Conservation (phyloP, 2,797 vertebrate genomes). For the Alosa sapidissima region DNA sequence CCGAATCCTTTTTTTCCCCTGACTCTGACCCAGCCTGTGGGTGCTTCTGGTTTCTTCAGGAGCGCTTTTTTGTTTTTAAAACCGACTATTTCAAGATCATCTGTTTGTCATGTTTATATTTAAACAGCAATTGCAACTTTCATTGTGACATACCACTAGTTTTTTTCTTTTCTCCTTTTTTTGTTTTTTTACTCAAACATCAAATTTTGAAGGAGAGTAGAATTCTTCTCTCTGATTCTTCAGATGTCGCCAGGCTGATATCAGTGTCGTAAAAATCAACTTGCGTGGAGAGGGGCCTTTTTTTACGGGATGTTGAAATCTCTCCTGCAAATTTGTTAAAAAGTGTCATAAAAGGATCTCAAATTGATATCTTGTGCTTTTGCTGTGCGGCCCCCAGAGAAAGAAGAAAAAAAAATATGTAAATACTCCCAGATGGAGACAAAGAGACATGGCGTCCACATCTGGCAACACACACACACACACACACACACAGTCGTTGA, state of each 20-base stretch:
- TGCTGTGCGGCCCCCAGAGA: slow-evolving; percentile 52
- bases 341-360: slow-evolving; percentile 69
- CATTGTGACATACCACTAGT: background rate
- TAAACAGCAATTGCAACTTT: background rate
- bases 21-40: background rate
- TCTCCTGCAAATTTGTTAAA: slow-evolving; percentile 63
- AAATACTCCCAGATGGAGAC: slow-evolving; percentile 65
- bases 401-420: slow-evolving; percentile 44
- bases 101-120: background rate
- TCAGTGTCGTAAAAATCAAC: background rate
- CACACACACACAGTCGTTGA: slow-evolving; percentile 52
- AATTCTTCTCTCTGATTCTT: background rate
- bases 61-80: background rate
- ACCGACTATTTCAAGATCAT: background rate
- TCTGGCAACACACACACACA: slow-evolving; percentile 54
- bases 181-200: background rate
- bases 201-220: background rate
- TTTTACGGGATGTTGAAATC: slow-evolving; percentile 61
- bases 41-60: background rate
- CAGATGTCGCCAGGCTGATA: background rate
- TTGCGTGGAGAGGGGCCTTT: slow-evolving; percentile 52
- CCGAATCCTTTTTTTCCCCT: background rate
- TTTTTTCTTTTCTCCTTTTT: too few relatives aligned
- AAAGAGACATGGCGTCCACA: slow-evolving; percentile 57
- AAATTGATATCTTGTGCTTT: slow-evolving; percentile 65